These are phyloP conservation scores for Pachypanchax playfairii DNA, from an alignment of 2,113 vertebrate genomes.

Conservation along the genomic window DNA sequence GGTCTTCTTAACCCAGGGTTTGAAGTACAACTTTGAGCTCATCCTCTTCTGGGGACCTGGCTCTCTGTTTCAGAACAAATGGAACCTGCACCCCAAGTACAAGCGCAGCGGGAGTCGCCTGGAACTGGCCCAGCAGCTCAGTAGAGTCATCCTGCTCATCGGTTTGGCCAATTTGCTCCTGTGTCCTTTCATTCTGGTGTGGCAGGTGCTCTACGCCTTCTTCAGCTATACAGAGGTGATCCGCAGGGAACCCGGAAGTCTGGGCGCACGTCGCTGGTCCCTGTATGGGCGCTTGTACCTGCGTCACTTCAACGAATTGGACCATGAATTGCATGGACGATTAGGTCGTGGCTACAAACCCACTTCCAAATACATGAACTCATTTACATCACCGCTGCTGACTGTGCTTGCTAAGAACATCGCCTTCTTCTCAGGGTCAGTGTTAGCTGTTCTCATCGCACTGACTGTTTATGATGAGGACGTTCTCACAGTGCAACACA, in stretches of 20 bases:
- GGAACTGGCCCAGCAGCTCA: slow-evolving; percentile 93
- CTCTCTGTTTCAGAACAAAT: slow-evolving; percentile 96
- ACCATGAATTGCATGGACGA: slow-evolving; percentile 93
- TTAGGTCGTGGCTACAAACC: slow-evolving; percentile 96
- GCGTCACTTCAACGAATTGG: slow-evolving; percentile 96
- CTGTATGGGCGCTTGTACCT: slow-evolving; percentile 94
- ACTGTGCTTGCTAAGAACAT: slow-evolving; percentile 94
- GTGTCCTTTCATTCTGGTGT: slow-evolving; percentile 96
- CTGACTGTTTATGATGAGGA: slow-evolving; percentile 98
- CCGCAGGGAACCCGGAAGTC: slow-evolving; percentile 93
- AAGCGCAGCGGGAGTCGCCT: slow-evolving; percentile 90
- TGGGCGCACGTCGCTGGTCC: slow-evolving; percentile 97
- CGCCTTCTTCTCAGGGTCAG: slow-evolving; percentile 97
- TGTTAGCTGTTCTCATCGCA: slow-evolving; percentile 95
- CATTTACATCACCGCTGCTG: slow-evolving; percentile 93
- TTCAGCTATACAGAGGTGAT: slow-evolving; percentile 98
- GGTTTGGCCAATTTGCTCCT: slow-evolving; percentile 96
- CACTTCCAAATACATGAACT: slow-evolving; percentile 99
- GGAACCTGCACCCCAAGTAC: slow-evolving; percentile 96
- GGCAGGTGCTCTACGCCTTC: slow-evolving; percentile 98
- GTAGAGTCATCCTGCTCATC: slow-evolving; percentile 93
- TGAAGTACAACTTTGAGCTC: slow-evolving; percentile 99
- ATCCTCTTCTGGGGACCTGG: slow-evolving; percentile 99
- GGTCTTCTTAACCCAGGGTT: slow-evolving; percentile 93
- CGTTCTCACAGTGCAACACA: slow-evolving; percentile 93